A percentile compares a stretch with the other conserved stretches of the same genome.
phyloP scores from a whole-genome alignment of 2,888 invertebrate species.

The Ptychoptera albimana region DNA sequence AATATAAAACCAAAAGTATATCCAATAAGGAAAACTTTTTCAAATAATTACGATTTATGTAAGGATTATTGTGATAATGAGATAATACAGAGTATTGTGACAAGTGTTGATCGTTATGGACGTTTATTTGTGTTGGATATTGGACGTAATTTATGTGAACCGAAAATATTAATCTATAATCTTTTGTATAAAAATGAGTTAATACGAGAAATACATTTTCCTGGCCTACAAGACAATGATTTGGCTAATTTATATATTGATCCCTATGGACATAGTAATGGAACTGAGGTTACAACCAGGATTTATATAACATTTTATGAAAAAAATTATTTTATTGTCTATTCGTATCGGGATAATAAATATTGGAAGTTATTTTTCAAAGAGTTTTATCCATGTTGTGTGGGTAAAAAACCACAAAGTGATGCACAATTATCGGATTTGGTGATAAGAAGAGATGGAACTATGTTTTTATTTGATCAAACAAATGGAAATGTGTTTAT shows the following conservation, averaged over 20 bases:
- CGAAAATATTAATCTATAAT: slow-evolving; percentile 11
- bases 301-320: slow-evolving; percentile 10
- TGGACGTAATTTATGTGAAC: slow-evolving; percentile 11
- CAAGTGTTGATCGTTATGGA: slow-evolving; percentile 11
- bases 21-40: slow-evolving; percentile 8
- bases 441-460: not conserved
- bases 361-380: not conserved
- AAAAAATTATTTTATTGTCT: slow-evolving; percentile 10
- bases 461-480: not conserved
- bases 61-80: slow-evolving; percentile 6
- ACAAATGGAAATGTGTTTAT: slow-evolving; percentile 8
- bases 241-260: slow-evolving; percentile 10
- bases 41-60: slow-evolving; percentile 7
- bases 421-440: not conserved
- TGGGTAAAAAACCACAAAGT: not conserved
- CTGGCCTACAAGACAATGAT: slow-evolving; percentile 3
- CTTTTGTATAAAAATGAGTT: slow-evolving; percentile 5
- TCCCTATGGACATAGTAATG: slow-evolving; percentile 6
- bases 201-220: slow-evolving; percentile 6
- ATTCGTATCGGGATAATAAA: slow-evolving; percentile 8
- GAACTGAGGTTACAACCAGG: slow-evolving; percentile 1
- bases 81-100: slow-evolving; percentile 8
- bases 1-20: slow-evolving; percentile 10
- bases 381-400: not conserved
- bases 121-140: slow-evolving; percentile 13